phyloP scores from a whole-genome alignment of 2,888 invertebrate species.

The Drosophila anomelani region DNA sequence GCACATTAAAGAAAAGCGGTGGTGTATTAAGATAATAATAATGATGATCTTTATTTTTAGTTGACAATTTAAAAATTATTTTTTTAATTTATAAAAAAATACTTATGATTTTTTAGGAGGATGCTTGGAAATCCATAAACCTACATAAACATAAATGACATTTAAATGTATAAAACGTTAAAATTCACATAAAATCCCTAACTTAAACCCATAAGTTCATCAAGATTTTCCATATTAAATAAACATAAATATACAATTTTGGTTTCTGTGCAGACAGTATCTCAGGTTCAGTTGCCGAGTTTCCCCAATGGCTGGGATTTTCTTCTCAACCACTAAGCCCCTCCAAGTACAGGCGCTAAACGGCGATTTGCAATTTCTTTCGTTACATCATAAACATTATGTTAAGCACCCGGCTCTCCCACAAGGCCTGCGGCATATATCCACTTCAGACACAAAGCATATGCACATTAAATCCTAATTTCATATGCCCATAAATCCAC shows the following conservation, averaged over 20 bases:
- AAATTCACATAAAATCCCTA: not conserved
- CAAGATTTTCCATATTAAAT: not conserved
- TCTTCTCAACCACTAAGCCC: constrained; percentile 48
- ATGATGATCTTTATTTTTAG: no score
- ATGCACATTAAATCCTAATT: constrained; percentile 80
- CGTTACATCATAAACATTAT: constrained; percentile 75
- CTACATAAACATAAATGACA: no score
- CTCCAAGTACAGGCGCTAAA: constrained; percentile 46
- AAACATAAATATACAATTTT: not conserved
- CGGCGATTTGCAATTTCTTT: constrained; percentile 56
- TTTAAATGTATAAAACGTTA: no score
- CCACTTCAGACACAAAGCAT: constrained; percentile 72
- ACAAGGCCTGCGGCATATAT: constrained; percentile 70
- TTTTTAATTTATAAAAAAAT: no score
- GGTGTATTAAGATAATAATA: no score
- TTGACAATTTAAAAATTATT: no score
- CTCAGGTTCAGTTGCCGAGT: not conserved
- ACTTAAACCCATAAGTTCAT: not conserved
- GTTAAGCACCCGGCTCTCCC: constrained; percentile 61
- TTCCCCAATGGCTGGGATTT: constrained; percentile 8
- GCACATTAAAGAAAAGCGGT: not conserved
- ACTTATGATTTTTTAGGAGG: no score
- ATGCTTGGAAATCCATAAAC: no score
- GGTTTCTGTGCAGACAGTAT: not conserved
- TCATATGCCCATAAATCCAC: constrained; percentile 79